Evolutionary conservation across 2,888 invertebrate genomes (phyloP), one percentile per base, ranked within the genome.

Genomic region (Drosophila mimica): DNA sequence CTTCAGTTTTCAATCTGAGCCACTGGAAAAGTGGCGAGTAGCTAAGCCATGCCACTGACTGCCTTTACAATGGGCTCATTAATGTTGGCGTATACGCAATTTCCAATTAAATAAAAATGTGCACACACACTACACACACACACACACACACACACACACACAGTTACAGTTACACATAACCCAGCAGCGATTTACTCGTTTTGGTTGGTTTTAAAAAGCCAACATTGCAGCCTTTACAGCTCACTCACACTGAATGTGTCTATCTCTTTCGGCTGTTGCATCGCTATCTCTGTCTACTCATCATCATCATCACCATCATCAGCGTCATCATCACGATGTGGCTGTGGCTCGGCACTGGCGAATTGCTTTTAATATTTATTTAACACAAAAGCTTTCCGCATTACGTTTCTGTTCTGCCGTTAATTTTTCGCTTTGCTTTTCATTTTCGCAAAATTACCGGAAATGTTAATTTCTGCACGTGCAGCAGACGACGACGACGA

Each of bases 381-480:
- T 84, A 87, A 89, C 83, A 87, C 87, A 87, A 87, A 87, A 88
- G 87, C 88, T 80, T 87, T 87, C 88, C 86, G 88, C 83, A 81
- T 84, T 84, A 70, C 86, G 86, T 83, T 86, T 86, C 79, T 74
- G 82, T 56, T 56, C 83, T 78, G 88, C 76, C 80, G 83, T 87
- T 87, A 83, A 89, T 88, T 88, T 88, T 89, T 88, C 89, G 87
- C 88, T 89, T 87, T 89, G 88, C 88, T 85, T 89, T 87, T 88
- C 89, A 88, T 88, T 88, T 88, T 86, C 89, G 88, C 81, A 88
- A 88, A 88, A 88, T 88, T 88, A 89, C 88, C 88, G 88, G 88
- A 88, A 88, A 88, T 89, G 88, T 88, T 88, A 89, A 88, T 88
- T 88, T 88, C 89, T 88, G 88, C 90, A 89, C 88, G 88, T 88